phyloP scores from a whole-genome alignment of 2,113 vertebrate genomes.

The Nothocercus nigrocapillus region DNA sequence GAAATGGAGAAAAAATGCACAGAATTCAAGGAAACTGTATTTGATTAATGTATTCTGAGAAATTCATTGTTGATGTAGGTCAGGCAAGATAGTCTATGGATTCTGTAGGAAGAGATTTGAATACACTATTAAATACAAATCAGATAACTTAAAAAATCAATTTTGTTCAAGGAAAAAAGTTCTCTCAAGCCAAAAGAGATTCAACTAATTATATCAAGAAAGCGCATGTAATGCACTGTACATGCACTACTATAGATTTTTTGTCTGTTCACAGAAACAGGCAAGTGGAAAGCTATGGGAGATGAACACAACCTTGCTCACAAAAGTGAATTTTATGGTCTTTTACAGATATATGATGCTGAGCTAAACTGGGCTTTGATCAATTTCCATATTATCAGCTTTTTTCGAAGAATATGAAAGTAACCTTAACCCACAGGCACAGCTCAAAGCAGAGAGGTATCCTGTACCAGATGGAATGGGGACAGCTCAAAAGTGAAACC shows the following conservation, averaged over 20 bases:
- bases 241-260: slow-evolving; percentile 59
- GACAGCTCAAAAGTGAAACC: not conserved
- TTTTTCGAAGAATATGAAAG: slow-evolving; percentile 6
- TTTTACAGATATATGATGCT: slow-evolving; percentile 13
- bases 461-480: not conserved
- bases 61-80: slow-evolving; percentile 63
- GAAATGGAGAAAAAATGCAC: slow-evolving; percentile 36
- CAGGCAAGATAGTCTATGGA: slow-evolving; percentile 66
- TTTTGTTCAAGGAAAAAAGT: slow-evolving; percentile 70
- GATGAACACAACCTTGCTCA: not conserved
- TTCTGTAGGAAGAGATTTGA: slow-evolving; percentile 68
- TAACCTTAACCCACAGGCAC: slow-evolving; percentile 2
- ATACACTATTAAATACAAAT: slow-evolving; percentile 75
- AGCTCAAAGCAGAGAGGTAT: not conserved
- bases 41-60: slow-evolving; percentile 62
- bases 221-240: slow-evolving; percentile 55
- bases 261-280: slow-evolving; percentile 58
- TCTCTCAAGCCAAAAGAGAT: slow-evolving; percentile 66
- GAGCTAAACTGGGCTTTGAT: slow-evolving; percentile 1
- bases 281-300: slow-evolving; percentile 32
- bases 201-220: slow-evolving; percentile 71
- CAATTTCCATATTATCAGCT: slow-evolving; percentile 24
- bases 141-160: slow-evolving; percentile 76
- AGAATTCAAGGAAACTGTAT: slow-evolving; percentile 40
- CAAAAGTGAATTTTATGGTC: slow-evolving; percentile 11